A percentile compares a stretch with the other conserved stretches of the same genome.
Conservation (phyloP, 1,140 invertebrate genomes). For the Phymastichus coffea region DNA sequence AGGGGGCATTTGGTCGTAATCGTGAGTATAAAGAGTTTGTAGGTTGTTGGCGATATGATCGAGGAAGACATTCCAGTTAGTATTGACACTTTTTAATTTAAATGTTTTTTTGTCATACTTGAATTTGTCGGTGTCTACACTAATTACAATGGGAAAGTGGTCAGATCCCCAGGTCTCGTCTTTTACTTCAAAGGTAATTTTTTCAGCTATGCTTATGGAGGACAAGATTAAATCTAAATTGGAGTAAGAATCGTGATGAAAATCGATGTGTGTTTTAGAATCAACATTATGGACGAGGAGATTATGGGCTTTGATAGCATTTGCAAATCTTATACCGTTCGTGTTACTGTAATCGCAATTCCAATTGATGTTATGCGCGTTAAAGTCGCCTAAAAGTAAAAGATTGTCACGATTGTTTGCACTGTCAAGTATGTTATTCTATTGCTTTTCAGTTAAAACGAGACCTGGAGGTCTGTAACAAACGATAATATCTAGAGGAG, state of each 20-base stretch:
- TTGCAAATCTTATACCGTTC: too few species aligned
- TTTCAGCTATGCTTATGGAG: not conserved
- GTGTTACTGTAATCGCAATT: too few species aligned
- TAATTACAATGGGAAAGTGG: not conserved
- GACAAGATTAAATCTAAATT: not conserved
- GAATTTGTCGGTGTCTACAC: not conserved
- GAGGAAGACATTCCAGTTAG: not conserved
- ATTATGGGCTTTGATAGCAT: too few species aligned
- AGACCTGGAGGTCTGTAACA: too few species aligned
- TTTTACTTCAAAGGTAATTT: not conserved
- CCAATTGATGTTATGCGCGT: too few species aligned
- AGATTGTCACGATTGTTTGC: too few species aligned
- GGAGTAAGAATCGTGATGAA: not conserved
- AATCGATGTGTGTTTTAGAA: not conserved
- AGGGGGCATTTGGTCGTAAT: too few species aligned
- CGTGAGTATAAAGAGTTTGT: too few species aligned
- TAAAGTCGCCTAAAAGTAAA: too few species aligned
- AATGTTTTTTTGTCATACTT: not conserved
- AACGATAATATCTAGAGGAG: too few species aligned
- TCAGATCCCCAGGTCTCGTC: not conserved
- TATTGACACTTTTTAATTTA: not conserved
- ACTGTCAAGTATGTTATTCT: too few species aligned
- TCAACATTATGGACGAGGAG: not conserved
- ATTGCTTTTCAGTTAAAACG: too few species aligned
- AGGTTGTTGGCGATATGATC: not conserved